These are phyloP conservation scores for Brachionus rotundiformis DNA, from an alignment of 1,140 invertebrate species.

Conservation along the genomic window DNA sequence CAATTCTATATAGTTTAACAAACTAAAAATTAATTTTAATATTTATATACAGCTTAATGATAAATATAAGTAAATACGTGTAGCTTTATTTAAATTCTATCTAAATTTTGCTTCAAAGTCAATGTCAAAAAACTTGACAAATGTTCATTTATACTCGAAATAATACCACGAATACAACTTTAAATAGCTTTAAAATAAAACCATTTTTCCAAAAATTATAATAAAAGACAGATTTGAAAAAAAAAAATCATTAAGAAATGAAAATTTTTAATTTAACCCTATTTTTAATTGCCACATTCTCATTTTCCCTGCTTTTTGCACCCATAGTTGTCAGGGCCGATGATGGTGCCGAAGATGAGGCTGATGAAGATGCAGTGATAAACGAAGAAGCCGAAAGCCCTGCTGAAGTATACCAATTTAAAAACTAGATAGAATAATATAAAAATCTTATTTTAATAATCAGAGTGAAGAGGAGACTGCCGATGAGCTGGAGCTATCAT, in stretches of 20 bases:
- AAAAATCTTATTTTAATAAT: not conserved
- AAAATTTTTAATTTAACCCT: conserved; percentile 32
- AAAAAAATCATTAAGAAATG: conserved; percentile 34
- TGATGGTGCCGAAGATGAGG: not conserved
- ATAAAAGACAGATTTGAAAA: not conserved
- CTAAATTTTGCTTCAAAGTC: not conserved
- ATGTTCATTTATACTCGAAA: conserved; percentile 36
- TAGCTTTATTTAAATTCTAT: conserved; percentile 3
- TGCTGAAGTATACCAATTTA: not conserved
- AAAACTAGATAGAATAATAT: not conserved
- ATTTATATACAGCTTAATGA: not conserved
- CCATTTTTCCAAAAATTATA: not conserved
- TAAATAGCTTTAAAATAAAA: not conserved
- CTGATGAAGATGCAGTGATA: conserved; percentile 32
- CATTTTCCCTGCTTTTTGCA: not conserved
- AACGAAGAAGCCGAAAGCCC: conserved; percentile 34
- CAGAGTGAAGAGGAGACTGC: conserved; percentile 31
- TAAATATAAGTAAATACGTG: conserved; percentile 16
- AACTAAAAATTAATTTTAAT: not conserved
- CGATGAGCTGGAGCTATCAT: not conserved
- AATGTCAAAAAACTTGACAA: conserved; percentile 51
- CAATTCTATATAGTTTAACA: not conserved
- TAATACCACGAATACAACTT: conserved; percentile 49
- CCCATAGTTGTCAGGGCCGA: conserved; percentile 14
- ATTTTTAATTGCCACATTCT: not conserved